Base-by-base conservation (phyloP, 1,140 invertebrate genomes). In the Nixonia krombeini region DNA sequence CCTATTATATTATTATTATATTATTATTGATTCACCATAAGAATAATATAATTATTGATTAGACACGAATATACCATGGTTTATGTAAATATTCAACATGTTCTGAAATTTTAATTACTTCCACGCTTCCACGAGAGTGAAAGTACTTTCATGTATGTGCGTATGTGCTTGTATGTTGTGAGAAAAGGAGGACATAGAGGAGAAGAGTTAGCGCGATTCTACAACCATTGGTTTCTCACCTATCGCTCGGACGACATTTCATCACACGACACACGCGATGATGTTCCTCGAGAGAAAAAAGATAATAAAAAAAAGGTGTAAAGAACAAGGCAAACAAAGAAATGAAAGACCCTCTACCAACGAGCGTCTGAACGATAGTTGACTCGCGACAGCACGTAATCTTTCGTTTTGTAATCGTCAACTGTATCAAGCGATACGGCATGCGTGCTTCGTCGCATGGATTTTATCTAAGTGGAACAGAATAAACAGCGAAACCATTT, bases 41-140 rank as follows among this genome's bases (percentile, higher is more conserved):
- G 51, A 61, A 69, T 65, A 69, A 65, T 68, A 72, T 61, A 71
- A 66, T 56, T 70, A 67, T 69, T 73, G 59, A 72, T 65, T 70
- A 70, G 70, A 64, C 72, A 69, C 42, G 63, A 70, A 76, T 73
- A 70, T 64, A 66, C 46, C 40, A 72, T 65, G 59, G 50, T 67
- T 75, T 61, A 50, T 74, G 62, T 73, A 78, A 70, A 72, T 72
- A 72, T 47, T 35, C 61, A 47, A 59, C 42, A 63, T 35, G 29
- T 35, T 35, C 17, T 45, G 49, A 53, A 51, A 68, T 71, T 57
- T 40, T 56, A 26, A 70, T 35, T 50, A 33, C 10, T 47, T 35
- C 28, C 16, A 47, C 15, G 45, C 29, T 17, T 33, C 28, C 21
- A 21, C 21, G 21, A 21, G 2, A 21, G 21, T 21, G 21, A 21